Evolutionary conservation across 2,797 vertebrate species (phyloP).

Genomic region (Ispidina picta): DNA sequence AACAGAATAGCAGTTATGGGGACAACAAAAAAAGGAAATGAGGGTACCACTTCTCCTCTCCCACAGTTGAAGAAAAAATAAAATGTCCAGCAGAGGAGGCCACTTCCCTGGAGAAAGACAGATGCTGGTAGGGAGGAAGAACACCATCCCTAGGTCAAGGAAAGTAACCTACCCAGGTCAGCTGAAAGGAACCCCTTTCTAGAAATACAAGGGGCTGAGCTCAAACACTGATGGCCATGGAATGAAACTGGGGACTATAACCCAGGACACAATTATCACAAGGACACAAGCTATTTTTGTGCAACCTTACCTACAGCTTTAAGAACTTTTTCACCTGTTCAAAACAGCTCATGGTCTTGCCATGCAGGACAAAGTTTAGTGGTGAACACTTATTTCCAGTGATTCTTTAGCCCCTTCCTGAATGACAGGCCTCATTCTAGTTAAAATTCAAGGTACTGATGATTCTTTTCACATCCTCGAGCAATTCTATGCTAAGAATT

Average conservation of each 20-base stretch:
- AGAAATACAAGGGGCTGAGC: not conserved
- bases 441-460: not conserved
- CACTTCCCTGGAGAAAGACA: not conserved
- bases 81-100: constrained; percentile 24
- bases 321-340: not conserved
- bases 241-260: not conserved
- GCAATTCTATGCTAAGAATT: not conserved
- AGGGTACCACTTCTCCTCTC: not conserved
- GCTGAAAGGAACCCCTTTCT: not conserved
- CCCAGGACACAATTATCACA: not conserved
- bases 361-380: not conserved
- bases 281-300: not conserved
- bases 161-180: not conserved
- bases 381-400: not conserved
- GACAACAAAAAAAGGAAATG: not conserved
- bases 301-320: not conserved
- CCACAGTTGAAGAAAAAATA: not conserved
- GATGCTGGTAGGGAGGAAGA: not conserved
- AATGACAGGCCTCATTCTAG: not conserved
- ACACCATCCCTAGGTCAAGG: not conserved
- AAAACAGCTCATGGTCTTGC: not conserved
- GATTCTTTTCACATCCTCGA: not conserved
- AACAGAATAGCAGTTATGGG: constrained; percentile 23
- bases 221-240: not conserved
- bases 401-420: not conserved